Percentiles rank a stretch among this genome's conserved stretches.
These are phyloP conservation scores for Synergus umbraculus DNA, from an alignment of 2,888 invertebrate species.

Conservation along the genomic window DNA sequence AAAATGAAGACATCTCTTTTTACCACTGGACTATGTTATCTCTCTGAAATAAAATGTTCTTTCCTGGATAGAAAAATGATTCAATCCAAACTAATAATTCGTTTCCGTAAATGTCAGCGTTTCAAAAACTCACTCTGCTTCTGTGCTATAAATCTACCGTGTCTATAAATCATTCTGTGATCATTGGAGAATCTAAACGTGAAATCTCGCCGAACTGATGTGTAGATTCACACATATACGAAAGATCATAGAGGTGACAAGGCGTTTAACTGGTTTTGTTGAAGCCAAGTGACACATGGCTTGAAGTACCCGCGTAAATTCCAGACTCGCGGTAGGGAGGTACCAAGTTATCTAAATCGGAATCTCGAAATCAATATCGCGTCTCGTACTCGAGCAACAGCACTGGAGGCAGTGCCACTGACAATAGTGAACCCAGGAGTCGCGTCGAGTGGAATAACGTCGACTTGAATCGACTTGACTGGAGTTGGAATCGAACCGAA, in stretches of 20 bases:
- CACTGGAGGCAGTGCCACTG: constrained; percentile 4
- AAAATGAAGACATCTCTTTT: background rate
- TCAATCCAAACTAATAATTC: background rate
- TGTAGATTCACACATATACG: constrained; percentile 15
- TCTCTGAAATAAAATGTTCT: background rate
- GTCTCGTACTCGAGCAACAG: constrained; percentile 44
- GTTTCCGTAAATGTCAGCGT: background rate
- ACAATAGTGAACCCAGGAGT: constrained; percentile 17
- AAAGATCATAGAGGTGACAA: constrained; percentile 36
- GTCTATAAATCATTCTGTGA: constrained; percentile 14
- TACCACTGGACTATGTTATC: background rate
- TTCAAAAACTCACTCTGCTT: background rate
- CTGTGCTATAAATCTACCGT: background rate
- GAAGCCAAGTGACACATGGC: constrained; percentile 24
- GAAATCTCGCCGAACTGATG: background rate
- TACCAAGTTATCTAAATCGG: constrained; percentile 63
- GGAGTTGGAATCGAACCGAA: constrained; percentile 32
- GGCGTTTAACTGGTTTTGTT: constrained; percentile 35
- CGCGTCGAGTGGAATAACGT: constrained; percentile 36
- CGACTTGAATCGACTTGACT: constrained; percentile 32
- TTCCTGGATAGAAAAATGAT: background rate
- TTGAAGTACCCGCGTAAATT: constrained; percentile 3
- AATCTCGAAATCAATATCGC: constrained; percentile 67
- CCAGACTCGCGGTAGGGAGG: constrained; percentile 4
- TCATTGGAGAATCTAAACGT: constrained; percentile 17